These are phyloP conservation scores for Cebidichthys violaceus DNA, from an alignment of 2,113 vertebrate species.

Conservation along the genomic window DNA sequence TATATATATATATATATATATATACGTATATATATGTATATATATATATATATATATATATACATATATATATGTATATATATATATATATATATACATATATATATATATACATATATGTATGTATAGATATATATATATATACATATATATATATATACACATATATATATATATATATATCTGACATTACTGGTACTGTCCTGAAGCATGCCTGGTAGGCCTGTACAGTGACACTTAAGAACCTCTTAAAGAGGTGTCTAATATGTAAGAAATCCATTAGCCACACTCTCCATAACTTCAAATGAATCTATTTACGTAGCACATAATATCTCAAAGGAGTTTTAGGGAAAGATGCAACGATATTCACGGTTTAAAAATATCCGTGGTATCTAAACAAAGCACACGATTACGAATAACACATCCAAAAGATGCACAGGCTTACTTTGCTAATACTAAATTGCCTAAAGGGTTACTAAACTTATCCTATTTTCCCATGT, in stretches of 20 bases:
- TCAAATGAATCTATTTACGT: conserved; percentile 1
- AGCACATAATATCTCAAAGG: background rate
- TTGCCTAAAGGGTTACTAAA: background rate
- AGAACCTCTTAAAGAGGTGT: background rate
- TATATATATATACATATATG: no score
- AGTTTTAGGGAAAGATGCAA: background rate
- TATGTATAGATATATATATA: no score
- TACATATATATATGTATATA: no score
- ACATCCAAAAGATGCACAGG: background rate
- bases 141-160: no score
- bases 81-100: no score
- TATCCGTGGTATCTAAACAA: background rate
- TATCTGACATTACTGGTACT: background rate
- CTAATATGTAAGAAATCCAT: background rate
- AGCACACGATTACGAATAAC: background rate
- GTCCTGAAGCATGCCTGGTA: background rate
- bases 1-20: no score
- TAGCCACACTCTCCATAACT: background rate
- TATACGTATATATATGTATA: no score
- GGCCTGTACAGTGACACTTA: background rate
- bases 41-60: no score
- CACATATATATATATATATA: no score
- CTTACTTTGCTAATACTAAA: background rate
- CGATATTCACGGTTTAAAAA: background rate
- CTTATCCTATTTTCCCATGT: background rate